These are phyloP conservation scores for Australoheros scitulus DNA, from an alignment of 2,113 vertebrate species.

Conservation along the genomic window DNA sequence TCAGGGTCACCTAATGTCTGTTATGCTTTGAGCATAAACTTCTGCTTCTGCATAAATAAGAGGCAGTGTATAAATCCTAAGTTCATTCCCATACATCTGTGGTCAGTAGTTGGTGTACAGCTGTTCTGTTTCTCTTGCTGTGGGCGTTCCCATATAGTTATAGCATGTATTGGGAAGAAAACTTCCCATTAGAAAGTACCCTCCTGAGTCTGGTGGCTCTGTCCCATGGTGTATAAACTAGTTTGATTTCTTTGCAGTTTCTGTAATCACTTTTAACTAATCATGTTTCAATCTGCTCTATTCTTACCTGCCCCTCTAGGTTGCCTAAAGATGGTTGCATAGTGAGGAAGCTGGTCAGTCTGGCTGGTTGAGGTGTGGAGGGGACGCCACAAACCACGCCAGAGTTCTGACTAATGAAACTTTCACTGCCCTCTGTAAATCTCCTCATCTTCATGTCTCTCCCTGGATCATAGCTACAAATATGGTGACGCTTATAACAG, in stretches of 20 bases:
- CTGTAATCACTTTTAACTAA: neutral
- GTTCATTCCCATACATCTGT: conserved; percentile 1
- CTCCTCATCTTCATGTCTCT: conserved; percentile 24
- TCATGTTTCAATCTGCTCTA: neutral
- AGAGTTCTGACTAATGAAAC: conserved; percentile 49
- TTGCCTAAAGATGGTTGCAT: conserved; percentile 42
- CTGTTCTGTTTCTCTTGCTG: neutral
- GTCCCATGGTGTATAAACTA: neutral
- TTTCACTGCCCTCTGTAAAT: conserved; percentile 21
- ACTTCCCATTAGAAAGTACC: neutral
- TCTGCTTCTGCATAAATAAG: conserved; percentile 28
- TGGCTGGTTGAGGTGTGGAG: conserved; percentile 73
- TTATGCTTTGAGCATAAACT: conserved; percentile 49
- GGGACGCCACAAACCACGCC: conserved; percentile 70
- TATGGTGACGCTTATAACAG: conserved; percentile 90
- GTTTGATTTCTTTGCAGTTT: neutral
- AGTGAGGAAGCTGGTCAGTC: conserved; percentile 58
- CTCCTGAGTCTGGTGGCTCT: neutral
- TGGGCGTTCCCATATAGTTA: neutral
- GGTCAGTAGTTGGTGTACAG: neutral
- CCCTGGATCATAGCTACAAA: conserved; percentile 49
- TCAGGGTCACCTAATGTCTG: conserved; percentile 33
- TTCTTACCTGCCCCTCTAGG: conserved; percentile 47
- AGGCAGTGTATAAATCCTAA: conserved; percentile 6
- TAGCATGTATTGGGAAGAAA: neutral